Percentiles rank a stretch among this genome's conserved stretches.
phyloP scores from a whole-genome alignment of 2,113 vertebrate species.

The Tichodroma muraria region DNA sequence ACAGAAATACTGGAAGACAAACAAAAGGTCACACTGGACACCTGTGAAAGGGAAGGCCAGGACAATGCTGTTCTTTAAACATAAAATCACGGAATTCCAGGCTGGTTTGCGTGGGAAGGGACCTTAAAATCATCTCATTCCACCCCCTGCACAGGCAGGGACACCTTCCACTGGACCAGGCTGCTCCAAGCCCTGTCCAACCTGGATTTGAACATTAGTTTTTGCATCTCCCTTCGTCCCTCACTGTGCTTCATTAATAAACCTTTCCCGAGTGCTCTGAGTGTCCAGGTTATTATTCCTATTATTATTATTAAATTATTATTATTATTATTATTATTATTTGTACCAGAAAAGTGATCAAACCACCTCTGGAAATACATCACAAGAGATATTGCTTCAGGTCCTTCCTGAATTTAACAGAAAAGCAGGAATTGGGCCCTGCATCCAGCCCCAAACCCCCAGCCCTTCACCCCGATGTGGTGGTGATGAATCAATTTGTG shows the following conservation, averaged over 20 bases:
- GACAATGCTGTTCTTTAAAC: not conserved
- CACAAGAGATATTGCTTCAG: accelerated
- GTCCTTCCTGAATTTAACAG: not conserved
- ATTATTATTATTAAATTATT: not conserved
- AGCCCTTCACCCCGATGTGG: accelerated
- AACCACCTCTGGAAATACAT: not conserved
- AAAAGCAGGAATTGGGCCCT: not conserved
- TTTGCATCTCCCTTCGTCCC: not conserved
- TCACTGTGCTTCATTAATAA: not conserved
- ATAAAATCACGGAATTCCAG: not conserved
- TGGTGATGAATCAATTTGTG: not conserved
- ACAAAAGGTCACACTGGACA: not conserved
- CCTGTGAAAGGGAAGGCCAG: not conserved
- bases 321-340: not conserved
- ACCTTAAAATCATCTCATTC: not conserved
- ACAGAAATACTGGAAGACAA: not conserved
- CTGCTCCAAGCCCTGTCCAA: not conserved
- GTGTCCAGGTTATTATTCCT: not conserved
- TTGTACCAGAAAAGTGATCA: accelerated
- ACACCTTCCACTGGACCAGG: not conserved
- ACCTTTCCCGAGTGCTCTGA: not conserved
- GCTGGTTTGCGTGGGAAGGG: not conserved
- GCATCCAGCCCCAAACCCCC: not conserved
- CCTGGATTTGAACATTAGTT: not conserved
- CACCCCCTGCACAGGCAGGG: not conserved